Conservation (phyloP, 2,888 invertebrate genomes). For the Aproaerema taeniolella region DNA sequence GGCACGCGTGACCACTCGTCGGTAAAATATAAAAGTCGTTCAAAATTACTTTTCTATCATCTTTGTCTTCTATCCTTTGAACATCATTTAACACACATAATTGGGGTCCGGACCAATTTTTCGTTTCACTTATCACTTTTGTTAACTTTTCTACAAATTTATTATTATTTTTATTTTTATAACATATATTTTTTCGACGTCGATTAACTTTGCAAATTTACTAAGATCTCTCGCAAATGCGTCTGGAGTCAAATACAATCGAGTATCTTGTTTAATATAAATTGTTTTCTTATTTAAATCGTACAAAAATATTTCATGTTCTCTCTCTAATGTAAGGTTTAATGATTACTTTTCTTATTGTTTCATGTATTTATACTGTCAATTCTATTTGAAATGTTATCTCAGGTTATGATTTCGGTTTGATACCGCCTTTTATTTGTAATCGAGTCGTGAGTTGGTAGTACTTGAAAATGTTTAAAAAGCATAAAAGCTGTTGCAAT, state of each 20-base stretch:
- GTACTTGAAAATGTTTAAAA: no score
- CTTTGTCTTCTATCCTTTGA: slow-evolving; percentile 14
- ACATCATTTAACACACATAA: slow-evolving; percentile 16
- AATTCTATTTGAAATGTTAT: no score
- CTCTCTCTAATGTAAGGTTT: background rate
- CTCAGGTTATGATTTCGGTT: no score
- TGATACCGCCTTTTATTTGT: no score
- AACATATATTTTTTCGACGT: slow-evolving; percentile 14
- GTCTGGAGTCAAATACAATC: slow-evolving; percentile 14
- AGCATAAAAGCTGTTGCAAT: no score
- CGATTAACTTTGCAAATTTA: slow-evolving; percentile 12
- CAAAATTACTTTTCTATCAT: slow-evolving; percentile 16
- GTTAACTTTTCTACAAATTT: slow-evolving; percentile 16
- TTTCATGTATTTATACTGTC: no score
- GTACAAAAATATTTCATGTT: background rate
- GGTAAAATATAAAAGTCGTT: slow-evolving; percentile 23
- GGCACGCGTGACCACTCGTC: slow-evolving; percentile 9
- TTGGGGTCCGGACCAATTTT: slow-evolving; percentile 14
- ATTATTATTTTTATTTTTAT: slow-evolving; percentile 16
- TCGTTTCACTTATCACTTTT: slow-evolving; percentile 13
- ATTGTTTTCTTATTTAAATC: background rate
- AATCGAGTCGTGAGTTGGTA: no score
- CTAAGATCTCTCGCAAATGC: slow-evolving; percentile 16
- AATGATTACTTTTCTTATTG: no score
- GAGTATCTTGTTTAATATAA: slow-evolving; percentile 12